Evolutionary conservation across 2,888 invertebrate genomes (phyloP).

Genomic region (Chelonus formosanus): DNA sequence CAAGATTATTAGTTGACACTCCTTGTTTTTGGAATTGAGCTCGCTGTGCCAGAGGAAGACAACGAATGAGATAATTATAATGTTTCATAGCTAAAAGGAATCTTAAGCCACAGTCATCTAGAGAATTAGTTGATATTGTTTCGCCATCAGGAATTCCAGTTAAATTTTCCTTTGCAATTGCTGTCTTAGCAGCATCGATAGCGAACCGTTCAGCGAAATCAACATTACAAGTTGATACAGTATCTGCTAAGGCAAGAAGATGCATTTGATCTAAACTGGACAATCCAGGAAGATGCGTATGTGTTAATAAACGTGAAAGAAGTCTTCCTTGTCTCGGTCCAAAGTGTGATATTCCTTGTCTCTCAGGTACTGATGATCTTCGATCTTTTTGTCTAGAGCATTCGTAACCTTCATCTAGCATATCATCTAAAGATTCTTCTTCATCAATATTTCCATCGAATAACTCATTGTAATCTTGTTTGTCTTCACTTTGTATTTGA

Average conservation of each 20-base stretch:
- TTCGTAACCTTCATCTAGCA: constrained; percentile 78
- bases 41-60: constrained; percentile 89
- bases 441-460: constrained; percentile 83
- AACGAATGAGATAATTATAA: constrained; percentile 92
- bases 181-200: constrained; percentile 73
- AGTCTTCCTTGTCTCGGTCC: constrained; percentile 87
- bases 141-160: constrained; percentile 69
- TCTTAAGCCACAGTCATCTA: constrained; percentile 97
- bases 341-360: constrained; percentile 83
- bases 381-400: constrained; percentile 70
- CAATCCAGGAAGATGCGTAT: constrained; percentile 92
- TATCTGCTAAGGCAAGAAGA: constrained; percentile 96
- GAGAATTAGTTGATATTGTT: constrained; percentile 75
- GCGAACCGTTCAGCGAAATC: constrained; percentile 86
- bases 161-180: constrained; percentile 74
- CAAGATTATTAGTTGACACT: constrained; percentile 88
- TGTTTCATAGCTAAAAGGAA: constrained; percentile 98
- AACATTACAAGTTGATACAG: constrained; percentile 92
- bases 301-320: constrained; percentile 89
- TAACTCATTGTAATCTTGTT: constrained; percentile 87
- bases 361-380: constrained; percentile 76
- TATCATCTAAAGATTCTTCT: constrained; percentile 84
- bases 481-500: constrained; percentile 60
- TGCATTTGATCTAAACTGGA: constrained; percentile 99
- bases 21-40: constrained; percentile 86